phyloP scores from a whole-genome alignment of 2,113 vertebrate species.

The Colius striatus region DNA sequence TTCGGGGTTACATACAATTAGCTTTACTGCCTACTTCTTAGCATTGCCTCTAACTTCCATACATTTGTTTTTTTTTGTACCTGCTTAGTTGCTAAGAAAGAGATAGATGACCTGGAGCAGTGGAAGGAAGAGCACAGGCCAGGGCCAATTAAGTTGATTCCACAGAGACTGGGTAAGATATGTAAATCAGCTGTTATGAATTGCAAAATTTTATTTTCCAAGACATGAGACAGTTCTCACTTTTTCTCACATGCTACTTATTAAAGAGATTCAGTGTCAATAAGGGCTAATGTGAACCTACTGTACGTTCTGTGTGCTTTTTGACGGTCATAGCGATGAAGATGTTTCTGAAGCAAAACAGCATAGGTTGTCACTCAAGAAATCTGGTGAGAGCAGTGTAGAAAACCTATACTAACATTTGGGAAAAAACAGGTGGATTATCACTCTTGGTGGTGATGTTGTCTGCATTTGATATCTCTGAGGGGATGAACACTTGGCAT shows the following conservation, averaged over 20 bases:
- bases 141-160: conserved; percentile 62
- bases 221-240: not conserved
- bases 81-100: conserved; percentile 80
- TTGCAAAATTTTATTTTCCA: not conserved
- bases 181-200: not conserved
- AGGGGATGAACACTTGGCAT: not conserved
- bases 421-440: not conserved
- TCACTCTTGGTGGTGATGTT: not conserved
- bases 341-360: not conserved
- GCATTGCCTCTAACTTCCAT: not conserved
- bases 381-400: not conserved
- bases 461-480: not conserved
- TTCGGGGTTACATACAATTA: not conserved
- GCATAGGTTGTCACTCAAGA: not conserved
- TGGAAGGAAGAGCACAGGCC: conserved; percentile 75
- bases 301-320: not conserved
- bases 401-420: not conserved
- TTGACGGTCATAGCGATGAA: not conserved
- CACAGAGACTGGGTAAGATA: conserved; percentile 81
- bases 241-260: not conserved
- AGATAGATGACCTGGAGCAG: conserved; percentile 71
- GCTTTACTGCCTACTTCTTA: not conserved
- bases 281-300: not conserved
- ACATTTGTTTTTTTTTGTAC: not conserved
- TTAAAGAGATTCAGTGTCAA: not conserved